These are phyloP conservation scores for Tretioscincus oriximinensis DNA, from an alignment of 2,113 vertebrate species.

Conservation along the genomic window DNA sequence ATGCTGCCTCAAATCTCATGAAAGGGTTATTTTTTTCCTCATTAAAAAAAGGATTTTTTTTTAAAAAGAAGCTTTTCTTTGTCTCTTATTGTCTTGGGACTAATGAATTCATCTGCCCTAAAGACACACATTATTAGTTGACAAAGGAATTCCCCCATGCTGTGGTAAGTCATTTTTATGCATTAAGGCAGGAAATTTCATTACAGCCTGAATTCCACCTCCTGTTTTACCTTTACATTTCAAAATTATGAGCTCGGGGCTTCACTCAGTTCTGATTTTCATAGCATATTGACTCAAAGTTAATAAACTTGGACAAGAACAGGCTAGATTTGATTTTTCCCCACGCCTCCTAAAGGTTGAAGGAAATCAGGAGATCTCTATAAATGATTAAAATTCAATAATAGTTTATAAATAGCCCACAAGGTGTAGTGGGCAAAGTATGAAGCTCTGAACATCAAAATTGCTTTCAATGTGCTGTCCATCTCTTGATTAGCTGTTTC, in stretches of 20 bases:
- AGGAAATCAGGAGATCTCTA: background rate
- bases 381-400: slow-evolving; percentile 6
- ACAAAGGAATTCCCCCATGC: slow-evolving; percentile 49
- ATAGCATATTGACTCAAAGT: slow-evolving; percentile 16
- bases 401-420: background rate
- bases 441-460: background rate
- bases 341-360: background rate
- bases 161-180: slow-evolving; percentile 46
- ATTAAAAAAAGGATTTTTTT: slow-evolving; percentile 29
- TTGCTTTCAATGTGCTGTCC: too few species aligned
- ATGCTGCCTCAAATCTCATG: slow-evolving; percentile 2
- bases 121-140: slow-evolving; percentile 52
- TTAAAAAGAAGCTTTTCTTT: slow-evolving; percentile 1
- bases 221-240: slow-evolving; percentile 36
- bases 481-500: too few species aligned
- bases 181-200: slow-evolving; percentile 50
- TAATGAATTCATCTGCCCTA: slow-evolving; percentile 55
- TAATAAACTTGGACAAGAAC: slow-evolving; percentile 5
- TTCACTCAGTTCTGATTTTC: slow-evolving; percentile 18
- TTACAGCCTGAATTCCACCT: slow-evolving; percentile 36
- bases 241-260: slow-evolving; percentile 24
- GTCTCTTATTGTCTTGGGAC: slow-evolving; percentile 44
- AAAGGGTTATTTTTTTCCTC: slow-evolving; percentile 16
- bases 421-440: background rate
- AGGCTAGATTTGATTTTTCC: background rate